Evolutionary conservation across 2,797 vertebrate genomes (phyloP).

Genomic region (Enteromius argenteus): DNA sequence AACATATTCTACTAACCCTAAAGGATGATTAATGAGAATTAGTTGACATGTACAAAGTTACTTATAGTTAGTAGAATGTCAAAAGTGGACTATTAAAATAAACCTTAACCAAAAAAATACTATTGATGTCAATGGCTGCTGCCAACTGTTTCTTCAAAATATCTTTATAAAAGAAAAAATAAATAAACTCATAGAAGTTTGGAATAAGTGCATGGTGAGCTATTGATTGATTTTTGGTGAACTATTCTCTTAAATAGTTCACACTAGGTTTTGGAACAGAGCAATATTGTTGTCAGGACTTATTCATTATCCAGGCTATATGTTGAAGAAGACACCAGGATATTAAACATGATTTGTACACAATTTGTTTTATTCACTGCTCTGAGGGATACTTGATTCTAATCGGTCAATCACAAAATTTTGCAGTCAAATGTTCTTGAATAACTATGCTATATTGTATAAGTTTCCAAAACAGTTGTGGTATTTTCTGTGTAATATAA

Average conservation of each 20-base stretch:
- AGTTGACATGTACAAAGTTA: too few relatives aligned
- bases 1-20: too few relatives aligned
- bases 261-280: background rate
- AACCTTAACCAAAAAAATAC: background rate
- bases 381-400: background rate
- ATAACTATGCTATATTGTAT: background rate
- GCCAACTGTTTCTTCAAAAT: background rate
- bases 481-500: too few relatives aligned
- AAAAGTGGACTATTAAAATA: too few relatives aligned
- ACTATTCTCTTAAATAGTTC: background rate
- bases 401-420: background rate
- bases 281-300: background rate
- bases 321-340: too few relatives aligned
- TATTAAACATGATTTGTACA: too few relatives aligned
- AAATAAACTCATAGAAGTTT: background rate
- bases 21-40: too few relatives aligned
- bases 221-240: background rate
- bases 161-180: background rate
- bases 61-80: too few relatives aligned
- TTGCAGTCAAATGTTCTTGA: background rate
- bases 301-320: too few relatives aligned
- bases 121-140: background rate
- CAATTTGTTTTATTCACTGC: too few relatives aligned
- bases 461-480: background rate
- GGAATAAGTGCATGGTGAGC: background rate